These are phyloP conservation scores for Perizoma affinitatum DNA, from an alignment of 2,888 invertebrate species.

Conservation along the genomic window DNA sequence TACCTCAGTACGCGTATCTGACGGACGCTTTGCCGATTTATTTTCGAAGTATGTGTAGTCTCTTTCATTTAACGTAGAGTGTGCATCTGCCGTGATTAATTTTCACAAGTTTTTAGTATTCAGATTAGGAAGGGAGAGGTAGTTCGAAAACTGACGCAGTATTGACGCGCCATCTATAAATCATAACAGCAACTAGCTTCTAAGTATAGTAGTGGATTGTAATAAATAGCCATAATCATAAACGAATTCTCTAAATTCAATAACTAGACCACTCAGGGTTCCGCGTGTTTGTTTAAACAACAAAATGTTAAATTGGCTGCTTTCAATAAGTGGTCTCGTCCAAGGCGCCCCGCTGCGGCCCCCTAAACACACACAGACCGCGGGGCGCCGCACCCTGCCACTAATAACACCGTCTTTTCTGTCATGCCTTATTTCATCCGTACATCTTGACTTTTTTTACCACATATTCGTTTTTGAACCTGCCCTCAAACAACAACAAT, in stretches of 20 bases:
- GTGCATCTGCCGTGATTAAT: no score
- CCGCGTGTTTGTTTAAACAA: slow-evolving; percentile 73
- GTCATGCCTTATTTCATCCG: slow-evolving; percentile 78
- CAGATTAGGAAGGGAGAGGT: no score
- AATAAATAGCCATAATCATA: slow-evolving; percentile 20
- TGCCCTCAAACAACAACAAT: slow-evolving; percentile 75
- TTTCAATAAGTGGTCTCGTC: slow-evolving; percentile 74
- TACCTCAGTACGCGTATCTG: no score
- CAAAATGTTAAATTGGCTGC: slow-evolving; percentile 75
- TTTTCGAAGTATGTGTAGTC: no score
- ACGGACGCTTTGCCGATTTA: no score
- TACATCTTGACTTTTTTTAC: slow-evolving; percentile 75
- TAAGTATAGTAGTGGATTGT: slow-evolving; percentile 1
- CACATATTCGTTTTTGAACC: slow-evolving; percentile 67
- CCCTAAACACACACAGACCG: slow-evolving; percentile 83
- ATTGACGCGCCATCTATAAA: slow-evolving; percentile 14
- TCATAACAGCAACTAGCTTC: slow-evolving; percentile 3
- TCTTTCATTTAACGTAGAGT: no score
- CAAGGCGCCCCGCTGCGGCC: slow-evolving; percentile 62
- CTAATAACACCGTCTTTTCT: slow-evolving; percentile 80
- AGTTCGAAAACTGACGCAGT: slow-evolving; percentile 15
- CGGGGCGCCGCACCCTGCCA: slow-evolving; percentile 77
- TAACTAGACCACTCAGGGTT: slow-evolving; percentile 56
- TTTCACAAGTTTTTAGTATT: no score
- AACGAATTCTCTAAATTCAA: slow-evolving; percentile 55